Evolutionary conservation across 1,140 invertebrate genomes (phyloP).

Genomic region (Drosophila orena): DNA sequence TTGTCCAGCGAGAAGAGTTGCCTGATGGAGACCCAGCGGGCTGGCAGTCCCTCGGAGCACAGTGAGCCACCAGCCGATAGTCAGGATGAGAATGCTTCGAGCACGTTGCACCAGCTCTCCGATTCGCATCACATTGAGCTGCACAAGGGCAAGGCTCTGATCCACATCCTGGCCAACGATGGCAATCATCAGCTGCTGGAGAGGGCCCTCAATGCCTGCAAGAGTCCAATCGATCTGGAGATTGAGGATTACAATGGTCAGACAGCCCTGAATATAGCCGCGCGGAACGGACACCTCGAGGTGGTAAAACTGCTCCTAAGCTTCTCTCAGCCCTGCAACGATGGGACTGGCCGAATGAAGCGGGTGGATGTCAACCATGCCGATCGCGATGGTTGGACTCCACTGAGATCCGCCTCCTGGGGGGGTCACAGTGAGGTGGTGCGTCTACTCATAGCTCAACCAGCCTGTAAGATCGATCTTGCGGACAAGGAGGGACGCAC

Average conservation of each 20-base stretch:
- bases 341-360: constrained; percentile 85
- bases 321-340: constrained; percentile 75
- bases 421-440: constrained; percentile 97
- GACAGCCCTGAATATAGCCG: constrained; percentile 93
- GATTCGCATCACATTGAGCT: constrained; percentile 86
- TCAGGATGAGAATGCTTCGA: constrained; percentile 80
- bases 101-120: constrained; percentile 77
- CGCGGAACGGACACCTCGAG: constrained; percentile 91
- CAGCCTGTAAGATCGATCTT: constrained; percentile 90
- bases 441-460: constrained; percentile 91
- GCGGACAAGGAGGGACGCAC: constrained; percentile 90
- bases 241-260: constrained; percentile 91
- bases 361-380: constrained; percentile 93
- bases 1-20: constrained; percentile 82
- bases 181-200: constrained; percentile 89
- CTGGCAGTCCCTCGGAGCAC: constrained; percentile 79
- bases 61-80: constrained; percentile 78
- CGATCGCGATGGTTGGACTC: constrained; percentile 96
- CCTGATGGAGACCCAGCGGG: constrained; percentile 76
- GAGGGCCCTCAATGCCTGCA: constrained; percentile 87
- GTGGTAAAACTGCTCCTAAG: constrained; percentile 88
- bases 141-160: constrained; percentile 88
- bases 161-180: constrained; percentile 91
- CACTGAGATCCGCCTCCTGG: constrained; percentile 94
- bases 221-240: constrained; percentile 87